These are phyloP conservation scores for Etheostoma nigrum DNA, from an alignment of 2,797 vertebrate genomes.

Conservation along the genomic window DNA sequence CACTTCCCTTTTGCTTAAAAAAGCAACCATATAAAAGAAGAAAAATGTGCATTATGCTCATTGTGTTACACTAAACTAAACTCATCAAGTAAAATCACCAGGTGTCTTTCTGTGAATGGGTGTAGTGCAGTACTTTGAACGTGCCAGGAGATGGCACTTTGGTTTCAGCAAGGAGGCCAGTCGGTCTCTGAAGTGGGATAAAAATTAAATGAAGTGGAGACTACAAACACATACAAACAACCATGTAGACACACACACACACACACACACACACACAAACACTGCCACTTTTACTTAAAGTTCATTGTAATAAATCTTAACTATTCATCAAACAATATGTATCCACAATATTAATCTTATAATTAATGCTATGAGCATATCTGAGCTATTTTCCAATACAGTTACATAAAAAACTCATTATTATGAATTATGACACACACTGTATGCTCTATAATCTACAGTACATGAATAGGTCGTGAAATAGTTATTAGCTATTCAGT, in stretches of 20 bases:
- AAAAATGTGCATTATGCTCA: conserved; percentile 69
- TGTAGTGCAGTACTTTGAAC: conserved; percentile 55
- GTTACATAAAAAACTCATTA: conserved; percentile 19
- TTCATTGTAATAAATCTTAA: conserved; percentile 33
- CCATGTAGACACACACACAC: conserved; percentile 16
- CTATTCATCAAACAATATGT: conserved; percentile 22
- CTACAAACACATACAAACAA: conserved; percentile 63
- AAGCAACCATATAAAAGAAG: conserved; percentile 62
- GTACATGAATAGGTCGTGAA: conserved; percentile 1
- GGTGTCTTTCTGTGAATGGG: conserved; percentile 54
- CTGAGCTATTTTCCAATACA: conserved; percentile 17
- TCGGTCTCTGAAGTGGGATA: conserved; percentile 33
- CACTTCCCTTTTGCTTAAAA: conserved; percentile 59
- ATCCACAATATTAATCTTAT: conserved; percentile 32
- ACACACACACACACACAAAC: neutral
- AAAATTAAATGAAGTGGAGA: conserved; percentile 45
- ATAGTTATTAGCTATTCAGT: conserved; percentile 12
- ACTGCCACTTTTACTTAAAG: conserved; percentile 15
- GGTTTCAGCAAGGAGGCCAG: conserved; percentile 74
- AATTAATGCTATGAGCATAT: conserved; percentile 12
- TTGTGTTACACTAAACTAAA: conserved; percentile 61
- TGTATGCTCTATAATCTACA: conserved; percentile 14
- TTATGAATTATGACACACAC: conserved; percentile 21
- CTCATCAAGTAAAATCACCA: conserved; percentile 61
- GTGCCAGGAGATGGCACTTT: conserved; percentile 88